Conservation (phyloP, 2,113 vertebrate species). For the Lamprologus speciosus region DNA sequence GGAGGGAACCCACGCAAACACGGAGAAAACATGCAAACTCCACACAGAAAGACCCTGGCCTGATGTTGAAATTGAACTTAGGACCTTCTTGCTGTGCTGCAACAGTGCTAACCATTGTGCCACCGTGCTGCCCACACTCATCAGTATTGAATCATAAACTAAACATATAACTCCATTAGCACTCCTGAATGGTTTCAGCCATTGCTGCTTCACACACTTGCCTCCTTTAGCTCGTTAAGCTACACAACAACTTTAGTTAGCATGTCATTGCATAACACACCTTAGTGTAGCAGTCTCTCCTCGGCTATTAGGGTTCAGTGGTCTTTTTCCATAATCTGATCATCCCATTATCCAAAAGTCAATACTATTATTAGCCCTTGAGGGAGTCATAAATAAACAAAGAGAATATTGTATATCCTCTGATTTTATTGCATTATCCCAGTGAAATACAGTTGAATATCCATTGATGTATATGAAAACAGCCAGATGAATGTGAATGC, state of each 20-base stretch:
- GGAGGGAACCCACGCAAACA: too few species aligned
- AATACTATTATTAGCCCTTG: neutral
- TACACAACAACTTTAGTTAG: neutral
- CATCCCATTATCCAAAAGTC: neutral
- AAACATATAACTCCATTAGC: neutral
- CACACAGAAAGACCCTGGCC: too few species aligned
- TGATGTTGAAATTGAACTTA: too few species aligned
- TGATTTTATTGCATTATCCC: neutral
- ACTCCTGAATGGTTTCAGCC: neutral
- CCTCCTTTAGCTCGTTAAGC: neutral
- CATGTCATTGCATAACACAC: neutral
- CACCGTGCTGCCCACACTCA: neutral
- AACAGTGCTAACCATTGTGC: too few species aligned
- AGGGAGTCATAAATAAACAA: neutral
- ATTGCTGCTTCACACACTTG: neutral
- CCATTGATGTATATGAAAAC: neutral
- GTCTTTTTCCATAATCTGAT: neutral
- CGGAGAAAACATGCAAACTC: too few species aligned
- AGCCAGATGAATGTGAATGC: neutral
- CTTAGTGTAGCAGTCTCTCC: neutral
- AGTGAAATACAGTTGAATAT: neutral
- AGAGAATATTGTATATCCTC: neutral
- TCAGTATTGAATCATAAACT: neutral
- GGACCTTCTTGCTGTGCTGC: too few species aligned
- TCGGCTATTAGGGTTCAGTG: neutral